Evolutionary conservation across 2,888 invertebrate genomes (phyloP).

Genomic region (Antheraea yamamai): DNA sequence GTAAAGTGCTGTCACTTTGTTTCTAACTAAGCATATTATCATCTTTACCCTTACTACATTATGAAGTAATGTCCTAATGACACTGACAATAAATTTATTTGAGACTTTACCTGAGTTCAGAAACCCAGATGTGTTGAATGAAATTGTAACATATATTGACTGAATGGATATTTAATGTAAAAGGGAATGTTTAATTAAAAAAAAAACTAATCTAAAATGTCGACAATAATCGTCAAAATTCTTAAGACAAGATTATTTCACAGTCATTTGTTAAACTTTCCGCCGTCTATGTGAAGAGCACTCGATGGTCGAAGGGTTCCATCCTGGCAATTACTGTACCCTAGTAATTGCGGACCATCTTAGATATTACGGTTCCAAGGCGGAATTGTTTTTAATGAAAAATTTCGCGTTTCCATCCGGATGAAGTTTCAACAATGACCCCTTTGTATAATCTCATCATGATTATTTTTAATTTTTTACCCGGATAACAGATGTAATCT

Average conservation of each 20-base stretch:
- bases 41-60: no score
- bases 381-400: conserved; percentile 68
- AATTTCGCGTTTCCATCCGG: conserved; percentile 41
- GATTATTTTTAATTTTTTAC: conserved; percentile 20
- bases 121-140: neutral
- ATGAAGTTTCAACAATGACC: conserved; percentile 16
- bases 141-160: neutral
- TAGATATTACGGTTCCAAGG: conserved; percentile 49
- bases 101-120: neutral
- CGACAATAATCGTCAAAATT: conserved; percentile 41
- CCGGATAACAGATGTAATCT: conserved; percentile 4
- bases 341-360: conserved; percentile 62
- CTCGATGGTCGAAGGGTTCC: conserved; percentile 50
- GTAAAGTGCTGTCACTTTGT: no score
- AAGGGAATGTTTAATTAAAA: neutral
- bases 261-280: conserved; percentile 51
- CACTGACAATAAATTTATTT: neutral
- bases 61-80: no score
- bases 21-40: no score
- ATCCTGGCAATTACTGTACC: conserved; percentile 55
- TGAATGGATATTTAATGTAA: neutral
- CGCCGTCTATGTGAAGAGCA: conserved; percentile 30
- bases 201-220: conserved; percentile 27
- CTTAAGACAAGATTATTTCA: conserved; percentile 41
- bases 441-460: conserved; percentile 23